Evolutionary conservation across 2,888 invertebrate species (phyloP).

Genomic region (Hypomecis atomaria): DNA sequence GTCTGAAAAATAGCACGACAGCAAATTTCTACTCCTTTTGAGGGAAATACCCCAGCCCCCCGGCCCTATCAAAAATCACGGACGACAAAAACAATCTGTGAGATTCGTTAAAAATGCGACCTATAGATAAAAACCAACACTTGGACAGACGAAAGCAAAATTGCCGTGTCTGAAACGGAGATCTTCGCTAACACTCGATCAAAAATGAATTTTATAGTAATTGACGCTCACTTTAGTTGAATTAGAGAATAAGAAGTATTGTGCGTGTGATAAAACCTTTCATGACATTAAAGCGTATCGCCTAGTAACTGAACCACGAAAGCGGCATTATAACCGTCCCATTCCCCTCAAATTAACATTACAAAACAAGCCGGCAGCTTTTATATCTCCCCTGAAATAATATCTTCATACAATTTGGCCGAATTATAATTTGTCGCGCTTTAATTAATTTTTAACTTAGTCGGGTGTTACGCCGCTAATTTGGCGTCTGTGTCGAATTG

Average conservation of each 20-base stretch:
- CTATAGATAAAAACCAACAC: too few species aligned
- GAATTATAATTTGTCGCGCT: constrained; percentile 64
- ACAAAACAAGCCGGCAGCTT: constrained; percentile 57
- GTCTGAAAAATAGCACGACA: too few species aligned
- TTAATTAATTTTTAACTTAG: constrained; percentile 69
- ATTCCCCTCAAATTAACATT: constrained; percentile 57
- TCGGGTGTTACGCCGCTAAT: constrained; percentile 55
- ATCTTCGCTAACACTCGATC: too few species aligned
- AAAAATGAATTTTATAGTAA: too few species aligned
- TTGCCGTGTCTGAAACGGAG: too few species aligned
- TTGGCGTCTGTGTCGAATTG: constrained; percentile 45
- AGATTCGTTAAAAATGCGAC: too few species aligned
- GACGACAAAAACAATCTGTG: too few species aligned
- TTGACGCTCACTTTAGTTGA: too few species aligned
- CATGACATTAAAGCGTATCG: constrained; percentile 28
- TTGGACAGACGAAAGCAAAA: too few species aligned
- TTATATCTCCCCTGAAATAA: constrained; percentile 58
- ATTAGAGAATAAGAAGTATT: neutral
- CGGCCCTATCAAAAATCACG: too few species aligned
- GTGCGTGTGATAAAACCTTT: constrained; percentile 8
- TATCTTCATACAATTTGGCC: constrained; percentile 61
- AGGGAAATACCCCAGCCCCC: too few species aligned
- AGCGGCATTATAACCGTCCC: constrained; percentile 40
- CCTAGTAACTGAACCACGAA: constrained; percentile 18
- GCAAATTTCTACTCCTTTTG: too few species aligned